Evolutionary conservation across 2,888 invertebrate species (phyloP).

Genomic region (Morinoia aosen): DNA sequence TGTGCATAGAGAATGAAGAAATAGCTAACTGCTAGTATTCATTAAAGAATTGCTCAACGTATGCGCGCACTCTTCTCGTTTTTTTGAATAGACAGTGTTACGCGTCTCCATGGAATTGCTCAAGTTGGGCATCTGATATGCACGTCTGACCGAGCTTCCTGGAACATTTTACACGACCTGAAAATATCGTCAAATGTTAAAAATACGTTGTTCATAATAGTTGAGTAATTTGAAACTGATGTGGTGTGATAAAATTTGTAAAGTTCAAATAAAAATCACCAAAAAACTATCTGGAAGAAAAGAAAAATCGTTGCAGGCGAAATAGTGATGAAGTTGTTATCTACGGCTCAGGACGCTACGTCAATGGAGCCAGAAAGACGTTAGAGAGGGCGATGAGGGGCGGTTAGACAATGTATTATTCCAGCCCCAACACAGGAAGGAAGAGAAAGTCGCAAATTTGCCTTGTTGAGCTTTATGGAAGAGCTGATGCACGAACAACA

Average conservation of each 20-base stretch:
- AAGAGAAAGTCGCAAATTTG: slow-evolving; percentile 4
- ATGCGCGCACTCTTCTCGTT: not conserved
- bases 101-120: not conserved
- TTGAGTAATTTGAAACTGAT: not conserved
- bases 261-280: not conserved
- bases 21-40: not conserved
- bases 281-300: not conserved
- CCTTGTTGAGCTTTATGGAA: not conserved
- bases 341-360: not conserved
- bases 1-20: not conserved
- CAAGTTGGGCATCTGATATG: no score
- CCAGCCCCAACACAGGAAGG: not conserved
- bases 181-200: not conserved
- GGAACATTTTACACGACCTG: not conserved
- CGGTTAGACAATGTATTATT: not conserved
- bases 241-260: not conserved
- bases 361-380: not conserved
- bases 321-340: not conserved
- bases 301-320: not conserved
- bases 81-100: not conserved
- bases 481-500: not conserved
- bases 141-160: not conserved
- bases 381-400: not conserved
- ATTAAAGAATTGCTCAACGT: not conserved
- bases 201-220: not conserved